A percentile compares a stretch with the other conserved stretches of the same genome.
Evolutionary conservation across 1,140 invertebrate species (phyloP).

Genomic region (Helicoverpa zea): DNA sequence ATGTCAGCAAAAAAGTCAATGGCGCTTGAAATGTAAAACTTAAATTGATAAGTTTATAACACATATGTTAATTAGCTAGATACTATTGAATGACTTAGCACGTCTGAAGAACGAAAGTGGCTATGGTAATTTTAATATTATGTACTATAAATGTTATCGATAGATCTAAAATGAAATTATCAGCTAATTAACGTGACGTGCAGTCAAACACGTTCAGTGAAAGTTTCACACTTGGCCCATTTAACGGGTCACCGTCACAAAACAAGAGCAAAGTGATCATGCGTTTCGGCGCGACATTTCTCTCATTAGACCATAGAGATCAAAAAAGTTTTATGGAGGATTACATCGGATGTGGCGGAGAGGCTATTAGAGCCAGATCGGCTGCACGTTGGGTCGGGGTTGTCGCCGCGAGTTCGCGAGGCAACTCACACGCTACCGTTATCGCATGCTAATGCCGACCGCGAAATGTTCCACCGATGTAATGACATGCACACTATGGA

Average conservation of each 20-base stretch:
- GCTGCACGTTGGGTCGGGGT: slow-evolving; percentile 22
- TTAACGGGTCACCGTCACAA: slow-evolving; percentile 54
- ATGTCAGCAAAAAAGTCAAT: too few relatives aligned
- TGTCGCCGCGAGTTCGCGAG: slow-evolving; percentile 53
- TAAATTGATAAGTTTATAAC: too few relatives aligned
- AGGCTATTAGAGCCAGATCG: slow-evolving; percentile 49
- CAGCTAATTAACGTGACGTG: slow-evolving; percentile 71
- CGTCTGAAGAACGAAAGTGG: slow-evolving; percentile 30
- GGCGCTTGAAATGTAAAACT: too few relatives aligned
- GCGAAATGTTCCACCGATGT: slow-evolving; percentile 74
- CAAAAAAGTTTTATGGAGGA: neutral
- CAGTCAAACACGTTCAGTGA: slow-evolving; percentile 75
- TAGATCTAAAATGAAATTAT: slow-evolving; percentile 69
- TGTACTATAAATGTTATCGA: slow-evolving; percentile 46
- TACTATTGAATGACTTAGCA: slow-evolving; percentile 24
- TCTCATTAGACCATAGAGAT: slow-evolving; percentile 46
- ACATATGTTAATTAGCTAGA: too few relatives aligned
- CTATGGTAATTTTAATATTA: slow-evolving; percentile 52
- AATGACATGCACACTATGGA: slow-evolving; percentile 73
- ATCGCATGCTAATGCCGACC: slow-evolving; percentile 79
- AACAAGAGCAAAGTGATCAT: slow-evolving; percentile 58
- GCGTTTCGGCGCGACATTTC: slow-evolving; percentile 53
- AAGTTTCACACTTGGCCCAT: slow-evolving; percentile 76
- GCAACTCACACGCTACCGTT: slow-evolving; percentile 67
- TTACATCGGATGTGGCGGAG: slow-evolving; percentile 40